phyloP scores from a whole-genome alignment of 2,113 vertebrate genomes.

The Scopus umbretta region DNA sequence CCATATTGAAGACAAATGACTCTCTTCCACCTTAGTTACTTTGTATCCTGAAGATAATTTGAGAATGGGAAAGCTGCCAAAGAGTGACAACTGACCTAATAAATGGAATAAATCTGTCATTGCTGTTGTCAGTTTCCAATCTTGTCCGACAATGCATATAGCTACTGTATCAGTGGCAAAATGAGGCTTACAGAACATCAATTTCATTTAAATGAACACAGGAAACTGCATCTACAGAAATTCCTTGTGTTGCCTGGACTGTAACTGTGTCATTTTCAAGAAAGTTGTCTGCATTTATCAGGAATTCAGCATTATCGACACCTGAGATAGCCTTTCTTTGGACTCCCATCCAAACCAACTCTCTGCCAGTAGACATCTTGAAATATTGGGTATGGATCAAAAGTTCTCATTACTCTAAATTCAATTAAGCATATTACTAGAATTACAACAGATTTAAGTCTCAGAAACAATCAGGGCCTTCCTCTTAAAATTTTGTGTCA shows the following conservation, averaged over 20 bases:
- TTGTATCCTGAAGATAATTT: background rate
- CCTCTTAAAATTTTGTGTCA: background rate
- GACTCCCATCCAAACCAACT: background rate
- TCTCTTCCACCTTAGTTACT: background rate
- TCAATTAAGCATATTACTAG: background rate
- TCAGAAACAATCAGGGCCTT: background rate
- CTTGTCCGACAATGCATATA: background rate
- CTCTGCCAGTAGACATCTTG: background rate
- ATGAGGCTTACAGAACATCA: background rate
- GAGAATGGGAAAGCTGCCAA: background rate
- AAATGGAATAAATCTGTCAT: background rate
- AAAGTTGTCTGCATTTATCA: background rate
- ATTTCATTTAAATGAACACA: background rate
- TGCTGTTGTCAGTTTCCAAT: background rate
- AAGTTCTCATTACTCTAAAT: background rate
- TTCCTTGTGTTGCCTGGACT: background rate
- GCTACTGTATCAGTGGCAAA: background rate
- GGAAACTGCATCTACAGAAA: background rate
- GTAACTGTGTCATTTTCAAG: background rate
- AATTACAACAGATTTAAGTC: background rate
- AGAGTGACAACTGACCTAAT: background rate
- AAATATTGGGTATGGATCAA: background rate
- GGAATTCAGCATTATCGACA: background rate
- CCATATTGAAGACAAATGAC: background rate
- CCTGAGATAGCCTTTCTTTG: background rate